Base-by-base conservation (phyloP, 2,888 invertebrate species). In the Ornithoptera alexandrae region DNA sequence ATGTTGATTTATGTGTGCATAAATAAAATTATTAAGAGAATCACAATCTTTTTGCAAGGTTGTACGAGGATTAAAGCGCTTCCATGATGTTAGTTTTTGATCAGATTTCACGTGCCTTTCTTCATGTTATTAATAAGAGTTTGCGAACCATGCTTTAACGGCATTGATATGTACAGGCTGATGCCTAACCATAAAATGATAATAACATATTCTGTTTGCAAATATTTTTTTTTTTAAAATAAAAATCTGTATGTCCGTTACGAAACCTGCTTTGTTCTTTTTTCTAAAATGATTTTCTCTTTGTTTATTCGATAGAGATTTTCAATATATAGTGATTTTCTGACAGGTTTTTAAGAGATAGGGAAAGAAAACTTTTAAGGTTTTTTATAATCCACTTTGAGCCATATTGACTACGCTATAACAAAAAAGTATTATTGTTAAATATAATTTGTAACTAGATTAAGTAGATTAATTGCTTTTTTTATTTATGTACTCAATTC, bases 61-160 rank as follows among this genome's bases (percentile, higher is more conserved):
- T 79, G 81, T 82, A 84, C 82, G 74, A 76, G 79, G 78, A 79
- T 80, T 81, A 79, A 77, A 80, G 82, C 82, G 85, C 90, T 83
- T 86, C 88, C 88, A 85, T 78, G 70, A 81, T 86, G 85, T 87
- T 85, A 85, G 88, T 82, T 83, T 83, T 84, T 84, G 89, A 92
- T 92, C 90, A 86, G 79, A 90, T 90, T 90, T 81, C 83, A 84
- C 81, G 79, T 79, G 80, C 85, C 90, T 91, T 90, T 90, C 90
- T 88, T 90, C 88, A 85, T 81, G 78, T 88, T 90, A 90, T 90
- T 92, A 92, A 90, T 92, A 92, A 90, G 89, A 84, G 87, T 89
- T 82, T 81, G 85, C 85, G 81, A 85, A 86, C 85, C 84, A 82
- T 85, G 86, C 82, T 79, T 84, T 87, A 87, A 87, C 87, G 81